phyloP scores from a whole-genome alignment of 2,797 vertebrate genomes.

The Falco concolor region DNA sequence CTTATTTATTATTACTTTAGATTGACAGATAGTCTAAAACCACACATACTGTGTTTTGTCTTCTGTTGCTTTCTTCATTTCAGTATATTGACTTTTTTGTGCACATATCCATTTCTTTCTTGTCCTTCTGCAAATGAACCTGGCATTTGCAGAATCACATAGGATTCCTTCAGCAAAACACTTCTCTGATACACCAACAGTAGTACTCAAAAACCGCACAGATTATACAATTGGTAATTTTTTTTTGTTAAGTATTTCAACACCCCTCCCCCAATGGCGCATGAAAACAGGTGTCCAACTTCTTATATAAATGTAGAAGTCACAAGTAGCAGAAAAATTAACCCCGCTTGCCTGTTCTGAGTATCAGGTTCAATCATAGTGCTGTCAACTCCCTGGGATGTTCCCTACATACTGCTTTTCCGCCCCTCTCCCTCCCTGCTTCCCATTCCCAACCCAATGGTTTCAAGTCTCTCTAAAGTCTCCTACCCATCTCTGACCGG shows the following conservation, averaged over 20 bases:
- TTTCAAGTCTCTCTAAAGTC: neutral
- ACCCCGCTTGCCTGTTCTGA: neutral
- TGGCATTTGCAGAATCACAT: constrained; percentile 12
- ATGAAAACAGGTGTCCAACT: neutral
- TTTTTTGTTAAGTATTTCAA: neutral
- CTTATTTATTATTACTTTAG: constrained; percentile 43
- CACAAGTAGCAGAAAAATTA: neutral
- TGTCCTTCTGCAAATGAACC: constrained; percentile 15
- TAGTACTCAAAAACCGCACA: neutral
- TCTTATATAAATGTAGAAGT: neutral
- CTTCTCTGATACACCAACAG: neutral
- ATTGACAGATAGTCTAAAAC: constrained; percentile 49
- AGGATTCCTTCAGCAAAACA: neutral
- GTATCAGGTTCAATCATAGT: neutral
- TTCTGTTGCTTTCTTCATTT: constrained; percentile 34
- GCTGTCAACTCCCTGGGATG: neutral
- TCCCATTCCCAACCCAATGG: neutral
- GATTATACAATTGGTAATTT: neutral
- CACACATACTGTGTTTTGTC: constrained; percentile 41
- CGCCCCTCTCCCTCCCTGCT: neutral
- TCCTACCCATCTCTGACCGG: neutral
- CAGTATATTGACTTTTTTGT: neutral
- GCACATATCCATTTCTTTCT: constrained; percentile 8
- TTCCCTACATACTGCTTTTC: neutral
- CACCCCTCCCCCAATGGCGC: neutral